Base-by-base conservation (phyloP, 1,140 invertebrate genomes). In the Parapsyche elsis region DNA sequence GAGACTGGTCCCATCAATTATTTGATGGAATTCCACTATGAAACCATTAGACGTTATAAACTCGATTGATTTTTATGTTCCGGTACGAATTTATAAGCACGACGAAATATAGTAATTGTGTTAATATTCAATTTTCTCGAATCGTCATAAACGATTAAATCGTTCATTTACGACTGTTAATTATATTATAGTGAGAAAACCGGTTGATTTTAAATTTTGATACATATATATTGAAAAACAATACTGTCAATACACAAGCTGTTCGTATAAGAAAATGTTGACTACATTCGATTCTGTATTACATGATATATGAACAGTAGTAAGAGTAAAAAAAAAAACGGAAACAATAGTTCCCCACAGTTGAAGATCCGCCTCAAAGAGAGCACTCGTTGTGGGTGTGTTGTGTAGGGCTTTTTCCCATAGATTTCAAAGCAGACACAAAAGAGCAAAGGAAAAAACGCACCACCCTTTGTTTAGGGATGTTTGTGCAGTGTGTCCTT, bases 381-480 rank as follows among this genome's bases (percentile, higher is more conserved):
- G 30, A 38, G 30, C 7, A 38, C 7, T 38, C 30, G 7, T 53
- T 53, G 49, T 53, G 49, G 5, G 49, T 53, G 10, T 53, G 49
- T 73, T 73, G 14, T 46, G 38, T 5, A 73, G 5, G 38, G 10
- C 24, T 73, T 73, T 71, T 73, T 73, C 71, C 71, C 7, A 38
- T 45, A 19, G n/a, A 1, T 73, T 73, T 21, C 71, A 73, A 73
- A 73, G 71, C 5, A 5, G 61, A 53, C 59, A 75, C 73, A 75
- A 75, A 75, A 59, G 73, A 53, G 1, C 9, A 75, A 71, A 71
- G 23, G 73, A 57, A 23, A 75, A 73, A 75, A 23, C 45, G 16
- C 49, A 75, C 23, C 12, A 12, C 24, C 10, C 71, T 73, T 73
- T 73, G 73, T 75, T 7, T 24, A n/a, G 5, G 19, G 5, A 21